phyloP scores from a whole-genome alignment of 2,797 vertebrate species.

The Danio aesculapii region DNA sequence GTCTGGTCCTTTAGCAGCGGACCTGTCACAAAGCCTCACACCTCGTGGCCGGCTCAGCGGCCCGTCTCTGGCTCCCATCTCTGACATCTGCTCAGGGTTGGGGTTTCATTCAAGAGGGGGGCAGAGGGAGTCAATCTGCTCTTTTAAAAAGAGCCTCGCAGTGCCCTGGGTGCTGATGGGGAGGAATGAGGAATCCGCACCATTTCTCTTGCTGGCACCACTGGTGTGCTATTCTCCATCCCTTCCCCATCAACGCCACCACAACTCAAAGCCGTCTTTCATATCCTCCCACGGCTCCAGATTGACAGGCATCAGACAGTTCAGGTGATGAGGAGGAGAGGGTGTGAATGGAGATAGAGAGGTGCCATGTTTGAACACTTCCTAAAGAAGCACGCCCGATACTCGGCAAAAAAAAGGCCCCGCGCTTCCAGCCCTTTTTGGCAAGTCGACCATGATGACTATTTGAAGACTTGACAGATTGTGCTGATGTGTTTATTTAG shows the following conservation, averaged over 20 bases:
- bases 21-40: slow-evolving; percentile 69
- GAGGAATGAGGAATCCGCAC: slow-evolving; percentile 60
- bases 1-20: slow-evolving; percentile 64
- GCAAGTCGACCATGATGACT: slow-evolving; percentile 63
- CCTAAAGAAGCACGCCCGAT: slow-evolving; percentile 66
- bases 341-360: slow-evolving; percentile 69
- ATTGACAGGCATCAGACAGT: slow-evolving; percentile 71
- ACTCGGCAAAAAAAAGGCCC: slow-evolving; percentile 59
- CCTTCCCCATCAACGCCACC: slow-evolving; percentile 62
- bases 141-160: slow-evolving; percentile 59
- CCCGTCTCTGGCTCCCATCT: slow-evolving; percentile 63
- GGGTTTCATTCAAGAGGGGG: slow-evolving; percentile 69
- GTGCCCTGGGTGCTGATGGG: slow-evolving; percentile 61
- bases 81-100: slow-evolving; percentile 73
- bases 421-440: slow-evolving; percentile 58
- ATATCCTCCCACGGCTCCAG: slow-evolving; percentile 67
- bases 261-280: slow-evolving; percentile 62
- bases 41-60: slow-evolving; percentile 56
- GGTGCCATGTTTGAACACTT: slow-evolving; percentile 72
- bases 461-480: slow-evolving; percentile 72
- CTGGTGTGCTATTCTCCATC: slow-evolving; percentile 65
- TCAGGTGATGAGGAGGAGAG: slow-evolving; percentile 73
- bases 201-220: slow-evolving; percentile 66
- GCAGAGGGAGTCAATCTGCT: slow-evolving; percentile 70
- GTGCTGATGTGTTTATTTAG: slow-evolving; percentile 71